Conservation (phyloP, 2,113 vertebrate genomes). For the Orthochromis indermauri region DNA sequence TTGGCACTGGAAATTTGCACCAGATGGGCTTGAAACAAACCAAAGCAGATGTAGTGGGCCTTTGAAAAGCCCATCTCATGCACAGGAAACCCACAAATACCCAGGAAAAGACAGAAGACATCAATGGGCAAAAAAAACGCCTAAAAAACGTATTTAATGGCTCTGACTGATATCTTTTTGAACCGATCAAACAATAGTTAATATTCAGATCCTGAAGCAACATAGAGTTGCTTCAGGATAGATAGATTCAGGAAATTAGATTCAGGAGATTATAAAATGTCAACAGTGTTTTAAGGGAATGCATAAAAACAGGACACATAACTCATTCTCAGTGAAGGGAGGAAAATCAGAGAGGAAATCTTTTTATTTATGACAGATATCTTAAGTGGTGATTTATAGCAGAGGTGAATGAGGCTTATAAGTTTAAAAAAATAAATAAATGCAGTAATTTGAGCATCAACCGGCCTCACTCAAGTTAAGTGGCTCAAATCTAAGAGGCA, state of each 20-base stretch:
- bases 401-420: neutral
- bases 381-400: neutral
- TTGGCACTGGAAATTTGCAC: neutral
- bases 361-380: neutral
- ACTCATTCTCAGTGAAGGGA: neutral
- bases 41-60: constrained; percentile 4
- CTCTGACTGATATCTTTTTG: neutral
- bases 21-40: constrained; percentile 34
- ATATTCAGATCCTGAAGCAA: neutral
- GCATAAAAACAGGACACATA: neutral
- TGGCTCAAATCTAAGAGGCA: neutral
- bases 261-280: neutral
- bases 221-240: neutral
- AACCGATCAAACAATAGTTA: neutral
- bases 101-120: neutral
- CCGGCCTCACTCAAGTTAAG: neutral
- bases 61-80: neutral
- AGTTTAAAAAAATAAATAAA: neutral
- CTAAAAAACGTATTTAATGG: neutral
- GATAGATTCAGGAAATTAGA: neutral
- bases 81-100: neutral
- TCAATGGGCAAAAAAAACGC: neutral
- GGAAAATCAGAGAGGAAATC: neutral
- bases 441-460: neutral
- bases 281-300: neutral